Evolutionary conservation across 2,113 vertebrate genomes (phyloP).

Genomic region (Misgurnus mizolepis): DNA sequence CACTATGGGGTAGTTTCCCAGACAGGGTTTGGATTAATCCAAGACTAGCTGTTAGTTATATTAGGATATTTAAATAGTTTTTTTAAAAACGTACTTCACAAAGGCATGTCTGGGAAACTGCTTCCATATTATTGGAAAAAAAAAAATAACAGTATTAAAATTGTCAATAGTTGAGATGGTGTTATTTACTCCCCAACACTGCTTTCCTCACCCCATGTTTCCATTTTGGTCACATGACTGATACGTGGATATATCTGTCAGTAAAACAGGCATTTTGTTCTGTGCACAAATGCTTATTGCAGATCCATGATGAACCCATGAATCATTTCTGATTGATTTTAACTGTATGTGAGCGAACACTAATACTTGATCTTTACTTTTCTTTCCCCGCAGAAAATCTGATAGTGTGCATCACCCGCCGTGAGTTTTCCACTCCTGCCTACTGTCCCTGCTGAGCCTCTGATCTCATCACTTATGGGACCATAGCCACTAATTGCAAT

Average conservation of each 20-base stretch:
- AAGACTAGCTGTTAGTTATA: too few species aligned
- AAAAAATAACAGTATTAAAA: not conserved
- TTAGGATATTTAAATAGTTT: too few species aligned
- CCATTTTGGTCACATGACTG: conserved; percentile 46
- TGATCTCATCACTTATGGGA: conserved; percentile 58
- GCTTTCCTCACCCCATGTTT: conserved; percentile 37
- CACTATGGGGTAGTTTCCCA: too few species aligned
- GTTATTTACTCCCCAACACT: conserved; percentile 24
- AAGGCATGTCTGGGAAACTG: too few species aligned
- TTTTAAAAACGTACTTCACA: too few species aligned
- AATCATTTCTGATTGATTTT: not conserved
- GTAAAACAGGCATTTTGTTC: not conserved
- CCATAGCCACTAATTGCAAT: conserved; percentile 57
- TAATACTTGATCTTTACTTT: conserved; percentile 16
- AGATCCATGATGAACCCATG: not conserved
- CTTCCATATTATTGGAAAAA: too few species aligned
- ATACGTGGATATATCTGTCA: not conserved
- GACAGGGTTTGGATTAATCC: too few species aligned
- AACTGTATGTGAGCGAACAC: not conserved
- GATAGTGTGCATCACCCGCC: conserved; percentile 76
- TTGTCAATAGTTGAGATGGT: too few species aligned
- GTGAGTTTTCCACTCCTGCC: conserved; percentile 71
- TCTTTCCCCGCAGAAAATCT: conserved; percentile 73
- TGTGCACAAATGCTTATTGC: conserved; percentile 28
- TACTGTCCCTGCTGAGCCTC: conserved; percentile 76